Evolutionary conservation across 1,140 invertebrate genomes (phyloP).

Genomic region (Dreissena polymorpha): DNA sequence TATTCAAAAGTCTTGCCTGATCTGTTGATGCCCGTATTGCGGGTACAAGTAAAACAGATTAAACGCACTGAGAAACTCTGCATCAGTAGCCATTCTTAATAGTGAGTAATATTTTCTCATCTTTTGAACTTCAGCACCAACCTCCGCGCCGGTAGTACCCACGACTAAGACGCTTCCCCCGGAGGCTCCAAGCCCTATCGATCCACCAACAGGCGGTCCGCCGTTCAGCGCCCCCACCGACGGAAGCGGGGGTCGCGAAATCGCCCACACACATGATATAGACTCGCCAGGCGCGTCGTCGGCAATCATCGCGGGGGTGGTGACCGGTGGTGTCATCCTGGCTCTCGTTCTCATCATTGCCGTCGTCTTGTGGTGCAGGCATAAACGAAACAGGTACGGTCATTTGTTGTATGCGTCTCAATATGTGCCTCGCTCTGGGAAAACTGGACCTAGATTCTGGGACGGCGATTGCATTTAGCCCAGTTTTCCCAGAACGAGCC

Average conservation of each 20-base stretch:
- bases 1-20: too few species aligned
- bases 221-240: not conserved
- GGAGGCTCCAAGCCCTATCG: not conserved
- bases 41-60: too few species aligned
- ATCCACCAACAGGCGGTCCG: not conserved
- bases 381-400: slow-evolving; percentile 31
- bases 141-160: not conserved
- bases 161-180: not conserved
- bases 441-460: too few species aligned
- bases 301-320: slow-evolving; percentile 35
- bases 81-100: too few species aligned
- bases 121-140: too few species aligned
- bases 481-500: too few species aligned
- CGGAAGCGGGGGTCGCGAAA: not conserved
- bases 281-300: not conserved
- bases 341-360: slow-evolving; percentile 28
- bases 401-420: not conserved
- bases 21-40: too few species aligned
- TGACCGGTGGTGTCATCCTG: slow-evolving; percentile 40
- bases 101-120: too few species aligned
- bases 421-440: too few species aligned
- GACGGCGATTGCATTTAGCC: too few species aligned
- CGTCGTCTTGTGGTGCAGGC: slow-evolving; percentile 37
- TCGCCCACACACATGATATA: not conserved
- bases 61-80: too few species aligned